Percentiles rank a stretch among this genome's conserved stretches.
Conservation (phyloP, 2,888 invertebrate genomes). For the Zygogramma bicolorata region DNA sequence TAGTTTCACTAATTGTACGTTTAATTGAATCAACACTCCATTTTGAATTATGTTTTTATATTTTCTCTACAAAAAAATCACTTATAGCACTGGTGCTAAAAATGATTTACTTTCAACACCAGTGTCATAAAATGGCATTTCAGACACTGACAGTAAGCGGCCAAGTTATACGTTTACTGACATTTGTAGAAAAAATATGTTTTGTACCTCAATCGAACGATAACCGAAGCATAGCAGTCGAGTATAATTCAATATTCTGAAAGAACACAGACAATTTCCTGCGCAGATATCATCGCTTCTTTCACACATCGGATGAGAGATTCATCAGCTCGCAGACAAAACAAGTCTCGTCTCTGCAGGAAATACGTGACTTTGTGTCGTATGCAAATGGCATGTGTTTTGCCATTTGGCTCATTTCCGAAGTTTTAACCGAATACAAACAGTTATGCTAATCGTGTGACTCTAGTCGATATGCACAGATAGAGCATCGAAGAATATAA, state of each 20-base stretch:
- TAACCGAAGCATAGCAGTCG: neutral
- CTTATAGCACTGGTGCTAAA: no score
- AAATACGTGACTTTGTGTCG: slow-evolving; percentile 31
- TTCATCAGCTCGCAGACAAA: slow-evolving; percentile 25
- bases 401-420: neutral
- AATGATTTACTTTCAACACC: no score
- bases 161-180: no score
- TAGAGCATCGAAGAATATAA: no score
- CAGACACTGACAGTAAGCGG: no score
- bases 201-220: neutral
- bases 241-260: neutral
- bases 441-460: neutral
- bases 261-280: neutral
- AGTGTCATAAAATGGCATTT: no score
- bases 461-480: neutral
- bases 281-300: neutral
- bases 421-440: neutral
- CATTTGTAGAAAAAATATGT: neutral
- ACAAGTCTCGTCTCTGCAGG: slow-evolving; percentile 21
- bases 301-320: slow-evolving; percentile 7
- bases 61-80: no score
- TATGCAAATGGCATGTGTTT: slow-evolving; percentile 33
- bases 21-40: no score
- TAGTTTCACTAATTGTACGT: no score
- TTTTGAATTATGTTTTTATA: no score